Conservation (phyloP, 2,888 invertebrate species). For the Hoplodrina blanda region DNA sequence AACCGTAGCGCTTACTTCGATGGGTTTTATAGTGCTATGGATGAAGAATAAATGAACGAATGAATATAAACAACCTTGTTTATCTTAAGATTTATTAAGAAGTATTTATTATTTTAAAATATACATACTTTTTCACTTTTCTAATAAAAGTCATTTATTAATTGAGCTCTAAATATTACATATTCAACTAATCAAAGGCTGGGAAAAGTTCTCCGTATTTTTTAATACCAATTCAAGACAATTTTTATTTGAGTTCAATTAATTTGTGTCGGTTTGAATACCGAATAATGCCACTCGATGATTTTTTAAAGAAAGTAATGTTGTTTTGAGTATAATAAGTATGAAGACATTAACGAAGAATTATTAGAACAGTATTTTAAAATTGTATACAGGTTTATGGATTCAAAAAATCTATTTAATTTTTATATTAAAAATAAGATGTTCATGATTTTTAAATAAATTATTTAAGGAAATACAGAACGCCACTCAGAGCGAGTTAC, state of each 20-base stretch:
- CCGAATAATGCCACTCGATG: not conserved
- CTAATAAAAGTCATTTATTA: conserved; percentile 20
- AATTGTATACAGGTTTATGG: too few species aligned
- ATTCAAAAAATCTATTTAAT: too few species aligned
- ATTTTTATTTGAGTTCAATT: not conserved
- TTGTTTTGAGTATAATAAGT: not conserved
- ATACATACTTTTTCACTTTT: conserved; percentile 42
- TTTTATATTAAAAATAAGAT: too few species aligned
- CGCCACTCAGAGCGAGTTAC: too few species aligned
- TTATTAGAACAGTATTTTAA: too few species aligned
- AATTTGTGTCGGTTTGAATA: not conserved
- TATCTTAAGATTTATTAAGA: conserved; percentile 56
- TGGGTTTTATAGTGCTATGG: conserved; percentile 74
- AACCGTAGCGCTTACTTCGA: conserved; percentile 68
- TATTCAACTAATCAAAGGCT: not conserved
- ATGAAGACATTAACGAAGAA: too few species aligned
- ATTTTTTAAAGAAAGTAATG: too few species aligned
- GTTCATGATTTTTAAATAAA: too few species aligned
- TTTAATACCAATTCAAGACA: conserved; percentile 2
- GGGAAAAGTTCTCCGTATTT: conserved; percentile 9
- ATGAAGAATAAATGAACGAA: conserved; percentile 59
- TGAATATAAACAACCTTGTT: conserved; percentile 27
- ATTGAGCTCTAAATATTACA: conserved; percentile 30
- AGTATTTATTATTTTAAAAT: conserved; percentile 52
- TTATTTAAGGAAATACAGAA: too few species aligned